phyloP scores from a whole-genome alignment of 2,888 invertebrate genomes.

The Cyaniris semiargus region DNA sequence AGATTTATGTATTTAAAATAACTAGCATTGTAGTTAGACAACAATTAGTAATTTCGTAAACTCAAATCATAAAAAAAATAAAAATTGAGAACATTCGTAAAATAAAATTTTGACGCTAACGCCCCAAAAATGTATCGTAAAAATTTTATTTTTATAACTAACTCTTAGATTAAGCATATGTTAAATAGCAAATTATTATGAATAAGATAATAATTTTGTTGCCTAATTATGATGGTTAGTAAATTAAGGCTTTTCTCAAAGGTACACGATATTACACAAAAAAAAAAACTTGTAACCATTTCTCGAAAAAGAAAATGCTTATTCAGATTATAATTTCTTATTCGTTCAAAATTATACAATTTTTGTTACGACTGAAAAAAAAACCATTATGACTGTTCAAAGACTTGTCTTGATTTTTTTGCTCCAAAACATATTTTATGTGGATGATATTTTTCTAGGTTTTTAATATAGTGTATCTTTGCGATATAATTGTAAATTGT shows the following conservation, averaged over 20 bases:
- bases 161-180: conserved; percentile 5
- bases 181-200: conserved; percentile 34
- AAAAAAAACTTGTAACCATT: not conserved
- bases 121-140: conserved; percentile 5
- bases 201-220: conserved; percentile 37
- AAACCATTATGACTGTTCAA: not conserved
- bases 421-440: not conserved
- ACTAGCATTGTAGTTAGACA: conserved; percentile 35
- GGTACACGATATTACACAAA: conserved; percentile 53
- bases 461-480: conserved; percentile 61
- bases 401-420: not conserved
- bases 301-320: not conserved
- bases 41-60: conserved; percentile 19
- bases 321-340: not conserved
- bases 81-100: not conserved
- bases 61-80: not conserved
- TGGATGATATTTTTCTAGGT: conserved; percentile 22
- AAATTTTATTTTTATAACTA: not conserved
- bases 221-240: conserved; percentile 46
- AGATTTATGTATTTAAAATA: conserved; percentile 36
- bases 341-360: not conserved
- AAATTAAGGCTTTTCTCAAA: conserved; percentile 56
- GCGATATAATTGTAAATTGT: conserved; percentile 51
- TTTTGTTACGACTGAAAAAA: not conserved
- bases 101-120: conserved; percentile 17